Evolutionary conservation across 1,140 invertebrate genomes (phyloP), one percentile per base, ranked within the genome.

Genomic region (Diorhabda elongata): DNA sequence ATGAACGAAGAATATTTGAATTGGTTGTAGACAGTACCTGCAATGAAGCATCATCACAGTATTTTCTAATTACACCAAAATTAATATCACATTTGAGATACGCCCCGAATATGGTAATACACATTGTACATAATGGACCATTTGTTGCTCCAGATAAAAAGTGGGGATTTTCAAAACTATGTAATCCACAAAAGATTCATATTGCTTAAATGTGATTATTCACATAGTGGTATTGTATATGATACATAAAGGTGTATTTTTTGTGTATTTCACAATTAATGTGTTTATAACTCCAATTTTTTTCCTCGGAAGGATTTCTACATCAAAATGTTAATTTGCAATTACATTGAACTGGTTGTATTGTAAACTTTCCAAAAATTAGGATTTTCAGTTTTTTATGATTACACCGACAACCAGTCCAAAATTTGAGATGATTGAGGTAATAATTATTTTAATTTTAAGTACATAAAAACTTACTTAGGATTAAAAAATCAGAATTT

Each of bases 1-100:
- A 98, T 81, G 96, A 98, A 82, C 83, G 92, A 42, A 87, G 90
- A 73, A 90, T 98, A 73, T 95, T 97, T 80, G 88, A 96, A 71
- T 80, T 98, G 61, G 86, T 98, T 2, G 88, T 96, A 0, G 84
- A 91, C 65, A 90, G 92, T 58, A 93, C 93, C 5, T 87, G 86
- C 2, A 86, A 89, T 73, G 81, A 80, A 41, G 83, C 85, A 59
- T 87, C 86, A 8, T 85, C 87, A 2, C 96, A 98, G 78, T 98
- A 97, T 83, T 96, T 98, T 80, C 84, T 98, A 43, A 83, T 98
- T 0, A 96, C 95, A 3, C 96, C 96, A 62, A 98, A 98, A 85
- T 59, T 81, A n/a, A 73, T 81, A 1, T 72, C 78, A 4, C 71
- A 78, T 71, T 73, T 81, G 66, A 72, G 71, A 7, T 81, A 74